Evolutionary conservation across 1,140 invertebrate genomes (phyloP), one percentile per base, ranked within the genome.

Genomic region (Reticulitermes speratus): DNA sequence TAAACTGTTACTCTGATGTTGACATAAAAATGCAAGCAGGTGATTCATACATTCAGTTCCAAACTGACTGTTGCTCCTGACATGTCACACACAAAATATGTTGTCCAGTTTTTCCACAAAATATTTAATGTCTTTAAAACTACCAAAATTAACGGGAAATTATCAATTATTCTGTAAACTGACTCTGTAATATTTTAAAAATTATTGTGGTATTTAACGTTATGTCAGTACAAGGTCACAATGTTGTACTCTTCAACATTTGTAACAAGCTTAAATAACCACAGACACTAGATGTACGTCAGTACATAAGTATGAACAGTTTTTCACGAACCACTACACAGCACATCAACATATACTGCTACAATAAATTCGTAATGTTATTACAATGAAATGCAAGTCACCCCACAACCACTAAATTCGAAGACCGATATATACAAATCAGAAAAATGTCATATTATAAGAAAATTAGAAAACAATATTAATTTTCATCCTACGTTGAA

Each of bases 321-420:
- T 8, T 6, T n/a, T 25, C 65, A 75, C 65, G 14, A 75, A 30
- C n/a, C 65, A 16, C 25, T 30, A n/a, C 65, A 75, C 7, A 14
- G 9, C 8, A 75, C 8, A 30, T 75, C n/a, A 75, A 75, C 7
- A 30, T 75, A 30, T 75, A 30, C 14, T 75, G 65, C n/a, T n/a
- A 75, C 65, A 75, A 30, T 75, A 75, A 75, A 75, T 75, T 75
- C 25, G n/a, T 75, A 75, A 75, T 75, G 65, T 75, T 23, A 65
- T 30, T 25, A 30, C 65, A 75, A 7, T 75, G 65, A 75, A 75
- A 75, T 75, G 65, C 65, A 75, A 75, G 65, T 75, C 65, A 75
- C 65, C 65, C n/a, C 25, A 7, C 65, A 30, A 75, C 14, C 65
- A 75, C 65, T 0, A 6, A 6, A 75, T 8, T 75, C 7, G 7